Conservation (phyloP, 2,797 vertebrate genomes). For the Myotis findleyi region DNA sequence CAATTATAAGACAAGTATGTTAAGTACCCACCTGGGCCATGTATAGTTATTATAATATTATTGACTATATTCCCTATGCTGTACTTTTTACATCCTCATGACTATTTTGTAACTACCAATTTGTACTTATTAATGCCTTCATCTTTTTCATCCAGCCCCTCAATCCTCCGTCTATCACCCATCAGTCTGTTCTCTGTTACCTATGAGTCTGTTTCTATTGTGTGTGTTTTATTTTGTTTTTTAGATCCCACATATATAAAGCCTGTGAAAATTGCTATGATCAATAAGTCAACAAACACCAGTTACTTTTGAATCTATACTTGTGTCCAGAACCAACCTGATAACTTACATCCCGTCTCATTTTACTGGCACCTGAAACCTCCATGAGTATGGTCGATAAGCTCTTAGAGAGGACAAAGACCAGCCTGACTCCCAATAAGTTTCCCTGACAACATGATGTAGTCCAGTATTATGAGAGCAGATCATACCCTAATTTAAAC, state of each 20-base stretch:
- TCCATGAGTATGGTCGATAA: not conserved
- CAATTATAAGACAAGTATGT: not conserved
- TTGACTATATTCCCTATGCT: not conserved
- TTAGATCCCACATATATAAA: not conserved
- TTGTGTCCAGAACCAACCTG: not conserved
- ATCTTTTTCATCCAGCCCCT: not conserved
- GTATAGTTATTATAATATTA: not conserved
- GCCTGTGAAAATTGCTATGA: not conserved
- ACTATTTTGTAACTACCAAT: not conserved
- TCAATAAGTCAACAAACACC: not conserved
- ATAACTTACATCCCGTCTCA: not conserved
- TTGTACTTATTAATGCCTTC: not conserved
- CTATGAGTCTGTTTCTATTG: not conserved
- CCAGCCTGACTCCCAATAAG: not conserved
- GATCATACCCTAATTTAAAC: not conserved
- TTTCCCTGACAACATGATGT: not conserved
- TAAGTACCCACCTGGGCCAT: not conserved
- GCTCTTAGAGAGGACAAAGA: not conserved
- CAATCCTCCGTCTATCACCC: not conserved
- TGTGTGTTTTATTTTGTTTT: not conserved
- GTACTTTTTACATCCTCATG: not conserved
- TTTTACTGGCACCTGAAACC: not conserved
- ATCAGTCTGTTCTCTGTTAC: not conserved
- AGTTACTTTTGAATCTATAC: not conserved
- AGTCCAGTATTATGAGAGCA: not conserved